Evolutionary conservation across 2,888 invertebrate species (phyloP).

Genomic region (Leucozona laternaria): DNA sequence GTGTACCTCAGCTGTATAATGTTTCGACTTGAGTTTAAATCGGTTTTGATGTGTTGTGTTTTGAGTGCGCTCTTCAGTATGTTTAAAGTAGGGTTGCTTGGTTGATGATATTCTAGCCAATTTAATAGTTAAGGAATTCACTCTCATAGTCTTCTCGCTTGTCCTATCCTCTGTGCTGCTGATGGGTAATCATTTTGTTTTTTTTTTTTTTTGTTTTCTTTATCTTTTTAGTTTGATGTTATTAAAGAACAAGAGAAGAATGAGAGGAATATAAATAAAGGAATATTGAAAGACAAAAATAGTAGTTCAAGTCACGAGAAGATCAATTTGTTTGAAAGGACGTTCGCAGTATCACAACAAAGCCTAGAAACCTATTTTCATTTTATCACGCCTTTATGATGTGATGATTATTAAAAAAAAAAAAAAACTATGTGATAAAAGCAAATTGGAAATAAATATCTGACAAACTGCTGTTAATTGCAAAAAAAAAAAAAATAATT

Average conservation of each 20-base stretch:
- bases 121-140: constrained; percentile 35
- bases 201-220: too few species aligned
- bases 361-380: constrained; percentile 15
- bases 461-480: not conserved
- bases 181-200: not conserved
- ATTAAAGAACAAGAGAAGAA: constrained; percentile 10
- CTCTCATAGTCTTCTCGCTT: not conserved
- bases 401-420: constrained; percentile 5
- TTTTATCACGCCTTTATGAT: constrained; percentile 16
- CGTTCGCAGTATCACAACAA: not conserved
- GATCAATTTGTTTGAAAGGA: not conserved
- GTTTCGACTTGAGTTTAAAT: constrained; percentile 4
- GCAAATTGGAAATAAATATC: not conserved
- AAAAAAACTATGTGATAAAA: not conserved
- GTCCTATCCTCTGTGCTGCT: not conserved
- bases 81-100: constrained; percentile 1
- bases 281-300: constrained; percentile 10
- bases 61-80: constrained; percentile 23
- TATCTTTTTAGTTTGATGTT: constrained; percentile 19
- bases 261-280: not conserved
- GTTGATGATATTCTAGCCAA: constrained; percentile 11
- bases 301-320: not conserved
- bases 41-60: constrained; percentile 24
- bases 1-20: not conserved
- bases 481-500: too few species aligned